These are phyloP conservation scores for Ictalurus punctatus DNA, from an alignment of 2,113 vertebrate genomes.

Conservation along the genomic window DNA sequence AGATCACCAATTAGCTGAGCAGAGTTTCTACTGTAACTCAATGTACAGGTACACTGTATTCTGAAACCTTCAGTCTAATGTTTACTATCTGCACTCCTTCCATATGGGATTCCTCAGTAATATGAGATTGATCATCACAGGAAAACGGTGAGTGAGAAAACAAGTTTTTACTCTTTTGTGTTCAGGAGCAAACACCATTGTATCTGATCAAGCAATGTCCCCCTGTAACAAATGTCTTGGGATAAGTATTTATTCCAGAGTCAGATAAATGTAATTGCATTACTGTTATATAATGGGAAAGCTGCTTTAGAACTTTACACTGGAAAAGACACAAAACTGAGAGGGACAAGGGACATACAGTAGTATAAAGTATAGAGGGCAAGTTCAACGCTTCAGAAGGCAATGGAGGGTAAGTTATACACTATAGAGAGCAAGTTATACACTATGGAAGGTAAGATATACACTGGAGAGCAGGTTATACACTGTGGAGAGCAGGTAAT, in stretches of 20 bases:
- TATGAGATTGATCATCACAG: background rate
- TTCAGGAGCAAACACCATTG: background rate
- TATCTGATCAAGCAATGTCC: background rate
- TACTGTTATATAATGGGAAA: background rate
- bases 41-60: background rate
- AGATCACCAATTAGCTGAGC: background rate
- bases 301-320: background rate
- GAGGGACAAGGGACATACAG: background rate
- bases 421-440: too few relatives aligned
- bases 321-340: background rate
- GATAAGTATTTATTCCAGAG: background rate
- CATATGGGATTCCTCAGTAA: background rate
- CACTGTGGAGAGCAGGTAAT: too few relatives aligned
- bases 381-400: background rate
- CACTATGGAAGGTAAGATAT: too few relatives aligned
- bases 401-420: too few relatives aligned
- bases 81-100: background rate
- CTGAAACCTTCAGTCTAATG: background rate
- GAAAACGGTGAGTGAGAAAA: background rate
- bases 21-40: background rate
- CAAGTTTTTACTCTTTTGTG: background rate
- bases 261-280: background rate
- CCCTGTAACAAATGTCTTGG: background rate
- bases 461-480: too few relatives aligned
- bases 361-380: too few relatives aligned